Evolutionary conservation across 2,888 invertebrate genomes (phyloP).

Genomic region (Dascillus cervinus): DNA sequence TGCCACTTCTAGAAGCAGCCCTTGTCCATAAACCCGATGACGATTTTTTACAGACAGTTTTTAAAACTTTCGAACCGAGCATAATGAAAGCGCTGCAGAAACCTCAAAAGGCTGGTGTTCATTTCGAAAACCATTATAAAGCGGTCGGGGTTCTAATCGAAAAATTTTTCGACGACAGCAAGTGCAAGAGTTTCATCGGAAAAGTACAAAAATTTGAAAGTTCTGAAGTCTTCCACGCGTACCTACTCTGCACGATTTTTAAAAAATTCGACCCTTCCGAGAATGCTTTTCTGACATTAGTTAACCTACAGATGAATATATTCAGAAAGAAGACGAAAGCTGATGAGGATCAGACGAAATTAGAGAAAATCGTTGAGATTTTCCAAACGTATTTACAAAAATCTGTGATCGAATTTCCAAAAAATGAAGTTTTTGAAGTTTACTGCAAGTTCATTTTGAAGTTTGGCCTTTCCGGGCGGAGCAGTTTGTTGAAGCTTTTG

Average conservation of each 20-base stretch:
- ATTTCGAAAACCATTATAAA: conserved; percentile 52
- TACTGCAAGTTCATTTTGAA: conserved; percentile 61
- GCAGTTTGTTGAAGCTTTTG: conserved; percentile 41
- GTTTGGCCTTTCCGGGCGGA: conserved; percentile 45
- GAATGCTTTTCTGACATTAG: conserved; percentile 48
- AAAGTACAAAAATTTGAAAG: conserved; percentile 59
- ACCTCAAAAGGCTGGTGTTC: conserved; percentile 60
- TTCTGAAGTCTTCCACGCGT: conserved; percentile 50
- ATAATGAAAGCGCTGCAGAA: conserved; percentile 58
- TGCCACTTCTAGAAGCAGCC: conserved; percentile 52
- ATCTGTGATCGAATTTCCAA: conserved; percentile 25
- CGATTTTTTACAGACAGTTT: conserved; percentile 48
- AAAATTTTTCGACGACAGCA: conserved; percentile 50
- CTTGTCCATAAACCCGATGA: conserved; percentile 42
- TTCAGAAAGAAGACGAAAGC: conserved; percentile 40
- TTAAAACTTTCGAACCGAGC: conserved; percentile 53
- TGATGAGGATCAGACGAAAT: conserved; percentile 21
- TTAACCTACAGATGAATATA: conserved; percentile 47
- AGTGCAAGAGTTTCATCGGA: conserved; percentile 48
- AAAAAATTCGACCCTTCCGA: conserved; percentile 45
- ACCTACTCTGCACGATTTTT: conserved; percentile 49
- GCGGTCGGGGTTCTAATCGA: conserved; percentile 54
- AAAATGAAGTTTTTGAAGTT: conserved; percentile 50
- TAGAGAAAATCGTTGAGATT: conserved; percentile 18
- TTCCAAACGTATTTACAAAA: conserved; percentile 20